Percentiles rank a stretch among this genome's conserved stretches.
Conservation (phyloP, 2,888 invertebrate species). For the Drosophila anceps region DNA sequence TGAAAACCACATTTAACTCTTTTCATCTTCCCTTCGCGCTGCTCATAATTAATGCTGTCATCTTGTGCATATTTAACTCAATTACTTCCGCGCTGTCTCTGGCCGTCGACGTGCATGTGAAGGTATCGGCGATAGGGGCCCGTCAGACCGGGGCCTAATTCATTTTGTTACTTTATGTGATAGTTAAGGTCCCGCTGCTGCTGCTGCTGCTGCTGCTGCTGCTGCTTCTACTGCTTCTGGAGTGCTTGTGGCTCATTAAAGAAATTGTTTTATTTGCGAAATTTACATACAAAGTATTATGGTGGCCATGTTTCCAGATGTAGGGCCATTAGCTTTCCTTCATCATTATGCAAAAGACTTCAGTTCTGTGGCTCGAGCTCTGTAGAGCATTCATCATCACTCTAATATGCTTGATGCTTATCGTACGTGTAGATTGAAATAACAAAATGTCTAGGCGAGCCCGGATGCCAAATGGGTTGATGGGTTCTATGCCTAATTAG, state of each 20-base stretch:
- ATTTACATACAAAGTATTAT: slow-evolving; percentile 77
- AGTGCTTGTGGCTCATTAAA: slow-evolving; percentile 71
- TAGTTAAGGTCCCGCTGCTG: slow-evolving; percentile 51
- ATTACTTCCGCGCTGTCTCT: slow-evolving; percentile 74
- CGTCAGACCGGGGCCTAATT: slow-evolving; percentile 69
- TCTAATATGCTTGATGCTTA: slow-evolving; percentile 41
- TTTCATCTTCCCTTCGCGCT: slow-evolving; percentile 30
- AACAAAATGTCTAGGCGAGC: slow-evolving; percentile 27
- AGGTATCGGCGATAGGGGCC: slow-evolving; percentile 68
- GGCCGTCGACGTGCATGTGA: slow-evolving; percentile 28
- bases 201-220: slow-evolving; percentile 5
- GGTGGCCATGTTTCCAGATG: slow-evolving; percentile 69
- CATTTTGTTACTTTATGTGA: slow-evolving; percentile 75
- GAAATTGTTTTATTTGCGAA: slow-evolving; percentile 78
- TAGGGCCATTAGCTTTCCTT: slow-evolving; percentile 66
- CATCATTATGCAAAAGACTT: slow-evolving; percentile 55
- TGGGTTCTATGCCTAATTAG: neutral
- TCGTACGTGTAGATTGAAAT: slow-evolving; percentile 32
- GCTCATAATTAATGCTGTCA: slow-evolving; percentile 79
- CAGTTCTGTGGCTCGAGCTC: slow-evolving; percentile 13
- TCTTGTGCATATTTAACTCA: slow-evolving; percentile 80
- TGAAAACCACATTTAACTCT: slow-evolving; percentile 76
- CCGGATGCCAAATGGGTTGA: neutral
- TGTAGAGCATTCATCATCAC: slow-evolving; percentile 25
- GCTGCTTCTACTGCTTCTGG: slow-evolving; percentile 16